Evolutionary conservation across 2,888 invertebrate species (phyloP).

Genomic region (Meandrusa payeni): DNA sequence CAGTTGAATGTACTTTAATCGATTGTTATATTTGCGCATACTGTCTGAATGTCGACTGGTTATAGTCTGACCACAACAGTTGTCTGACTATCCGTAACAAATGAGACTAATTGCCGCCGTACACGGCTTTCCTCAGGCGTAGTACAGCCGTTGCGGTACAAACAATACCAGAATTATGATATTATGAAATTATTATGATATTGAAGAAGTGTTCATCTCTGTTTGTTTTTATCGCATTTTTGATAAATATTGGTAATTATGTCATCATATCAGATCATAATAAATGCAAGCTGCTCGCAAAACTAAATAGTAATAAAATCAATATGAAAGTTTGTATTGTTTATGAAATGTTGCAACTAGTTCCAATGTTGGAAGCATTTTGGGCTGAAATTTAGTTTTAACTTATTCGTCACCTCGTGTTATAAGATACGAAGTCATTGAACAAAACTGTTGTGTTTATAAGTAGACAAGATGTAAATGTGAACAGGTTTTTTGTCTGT

Average conservation of each 20-base stretch:
- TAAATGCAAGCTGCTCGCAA: constrained; percentile 5
- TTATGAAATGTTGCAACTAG: constrained; percentile 11
- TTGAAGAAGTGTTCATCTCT: constrained; percentile 21
- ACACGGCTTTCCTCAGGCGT: too few relatives aligned
- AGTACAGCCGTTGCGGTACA: too few relatives aligned
- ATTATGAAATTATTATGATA: too few relatives aligned
- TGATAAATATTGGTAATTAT: constrained; percentile 9
- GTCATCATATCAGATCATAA: too few relatives aligned
- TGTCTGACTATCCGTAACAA: too few relatives aligned
- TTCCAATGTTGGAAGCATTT: constrained; percentile 27
- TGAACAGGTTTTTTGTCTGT: constrained; percentile 42
- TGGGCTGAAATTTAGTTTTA: constrained; percentile 36
- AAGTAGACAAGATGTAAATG: constrained; percentile 43
- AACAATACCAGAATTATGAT: too few relatives aligned
- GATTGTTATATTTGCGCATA: constrained; percentile 4
- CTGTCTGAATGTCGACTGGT: constrained; percentile 12
- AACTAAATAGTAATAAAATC: neutral
- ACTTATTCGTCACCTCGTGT: constrained; percentile 42
- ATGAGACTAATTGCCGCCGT: too few relatives aligned
- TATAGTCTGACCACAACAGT: too few relatives aligned
- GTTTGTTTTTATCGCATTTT: constrained; percentile 12
- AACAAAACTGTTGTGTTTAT: constrained; percentile 51
- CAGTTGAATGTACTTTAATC: constrained; percentile 7
- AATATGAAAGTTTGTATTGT: neutral
- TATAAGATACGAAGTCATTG: constrained; percentile 30